Conservation (phyloP, 2,888 invertebrate species). For the Drosophila austrosaltans region DNA sequence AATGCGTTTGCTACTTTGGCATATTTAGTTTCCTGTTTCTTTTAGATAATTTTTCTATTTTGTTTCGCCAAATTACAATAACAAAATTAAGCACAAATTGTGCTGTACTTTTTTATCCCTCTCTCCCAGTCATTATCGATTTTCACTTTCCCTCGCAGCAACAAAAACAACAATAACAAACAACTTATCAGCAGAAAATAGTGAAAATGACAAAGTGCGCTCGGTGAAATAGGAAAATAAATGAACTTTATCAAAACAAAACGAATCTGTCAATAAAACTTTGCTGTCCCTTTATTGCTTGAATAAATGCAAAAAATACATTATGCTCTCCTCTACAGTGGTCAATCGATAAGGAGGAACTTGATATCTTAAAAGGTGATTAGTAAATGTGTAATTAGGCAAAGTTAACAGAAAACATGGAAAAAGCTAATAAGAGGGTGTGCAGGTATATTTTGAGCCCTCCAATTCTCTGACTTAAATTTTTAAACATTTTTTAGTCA, state of each 20-base stretch:
- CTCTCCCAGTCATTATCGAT: constrained; percentile 64
- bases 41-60: constrained; percentile 21
- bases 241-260: constrained; percentile 52
- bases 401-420: no score
- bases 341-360: background rate
- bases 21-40: constrained; percentile 33
- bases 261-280: constrained; percentile 50
- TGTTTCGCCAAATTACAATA: constrained; percentile 60
- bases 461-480: no score
- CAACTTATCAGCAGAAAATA: constrained; percentile 40
- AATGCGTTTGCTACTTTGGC: constrained; percentile 60
- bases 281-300: constrained; percentile 58
- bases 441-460: no score
- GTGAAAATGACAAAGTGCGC: constrained; percentile 6
- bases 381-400: no score
- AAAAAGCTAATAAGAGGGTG: no score
- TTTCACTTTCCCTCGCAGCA: constrained; percentile 47
- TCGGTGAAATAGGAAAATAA: background rate
- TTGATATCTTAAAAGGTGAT: no score
- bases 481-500: no score
- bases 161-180: background rate
- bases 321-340: background rate
- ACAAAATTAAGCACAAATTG: constrained; percentile 62
- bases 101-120: constrained; percentile 26
- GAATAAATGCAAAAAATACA: constrained; percentile 53